These are phyloP conservation scores for Meles meles DNA, from an alignment of 2,113 vertebrate species.

Conservation along the genomic window DNA sequence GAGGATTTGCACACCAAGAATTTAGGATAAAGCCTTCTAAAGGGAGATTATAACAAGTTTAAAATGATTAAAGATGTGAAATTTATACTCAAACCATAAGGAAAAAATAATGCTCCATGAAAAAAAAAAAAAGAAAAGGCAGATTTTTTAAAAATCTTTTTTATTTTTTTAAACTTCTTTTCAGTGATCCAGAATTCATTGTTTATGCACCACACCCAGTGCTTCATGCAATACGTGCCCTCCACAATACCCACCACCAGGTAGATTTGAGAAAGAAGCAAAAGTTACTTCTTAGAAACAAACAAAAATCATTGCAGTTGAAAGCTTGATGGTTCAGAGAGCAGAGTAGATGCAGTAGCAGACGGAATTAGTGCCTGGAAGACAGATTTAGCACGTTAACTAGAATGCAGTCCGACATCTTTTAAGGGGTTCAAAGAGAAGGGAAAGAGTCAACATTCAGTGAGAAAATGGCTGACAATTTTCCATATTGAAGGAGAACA, in stretches of 20 bases:
- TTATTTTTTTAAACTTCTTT: too few species aligned
- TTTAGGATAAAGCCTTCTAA: background rate
- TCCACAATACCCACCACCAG: background rate
- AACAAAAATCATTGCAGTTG: background rate
- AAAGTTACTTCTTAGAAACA: background rate
- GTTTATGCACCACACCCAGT: too few species aligned
- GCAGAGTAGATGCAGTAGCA: background rate
- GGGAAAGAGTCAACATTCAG: background rate
- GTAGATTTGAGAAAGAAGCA: background rate
- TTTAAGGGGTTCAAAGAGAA: background rate
- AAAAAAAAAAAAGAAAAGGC: background rate
- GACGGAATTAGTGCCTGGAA: background rate
- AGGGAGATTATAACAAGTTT: background rate
- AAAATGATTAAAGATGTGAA: background rate
- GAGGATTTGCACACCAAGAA: background rate
- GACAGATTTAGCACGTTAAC: background rate
- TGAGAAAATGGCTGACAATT: background rate
- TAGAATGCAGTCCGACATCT: background rate
- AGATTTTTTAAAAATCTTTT: background rate
- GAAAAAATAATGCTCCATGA: background rate
- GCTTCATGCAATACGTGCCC: too few species aligned
- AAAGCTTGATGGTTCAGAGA: background rate
- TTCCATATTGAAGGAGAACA: background rate
- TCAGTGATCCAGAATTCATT: too few species aligned
- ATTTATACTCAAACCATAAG: background rate